Conservation (phyloP, 2,113 vertebrate species). For the Petrocephalus zakoni region DNA sequence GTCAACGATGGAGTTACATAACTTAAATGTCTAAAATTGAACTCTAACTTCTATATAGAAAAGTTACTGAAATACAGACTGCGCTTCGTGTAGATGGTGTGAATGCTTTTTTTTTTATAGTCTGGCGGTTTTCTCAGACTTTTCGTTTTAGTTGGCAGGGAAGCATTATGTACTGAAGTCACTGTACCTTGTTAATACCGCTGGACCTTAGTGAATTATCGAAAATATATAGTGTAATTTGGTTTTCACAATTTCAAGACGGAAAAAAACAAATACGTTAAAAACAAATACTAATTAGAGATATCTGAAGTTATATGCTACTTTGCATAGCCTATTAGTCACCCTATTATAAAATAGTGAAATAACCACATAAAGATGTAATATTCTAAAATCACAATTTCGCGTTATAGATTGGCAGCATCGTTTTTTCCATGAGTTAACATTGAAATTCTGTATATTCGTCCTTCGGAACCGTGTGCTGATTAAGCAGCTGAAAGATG, state of each 20-base stretch:
- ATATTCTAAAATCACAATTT: background rate
- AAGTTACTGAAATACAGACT: background rate
- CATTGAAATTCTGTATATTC: background rate
- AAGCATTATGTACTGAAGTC: background rate
- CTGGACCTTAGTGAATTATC: background rate
- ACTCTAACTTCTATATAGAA: background rate
- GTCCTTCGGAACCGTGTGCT: background rate
- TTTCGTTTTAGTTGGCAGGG: background rate
- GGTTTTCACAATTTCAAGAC: background rate
- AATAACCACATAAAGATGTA: background rate
- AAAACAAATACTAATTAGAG: background rate
- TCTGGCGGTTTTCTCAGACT: background rate
- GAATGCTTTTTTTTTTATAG: background rate
- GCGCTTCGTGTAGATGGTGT: background rate
- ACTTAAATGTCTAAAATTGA: background rate
- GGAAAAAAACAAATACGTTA: too few species aligned
- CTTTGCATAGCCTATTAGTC: background rate
- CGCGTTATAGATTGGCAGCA: background rate
- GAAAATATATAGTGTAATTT: background rate
- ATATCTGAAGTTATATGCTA: background rate
- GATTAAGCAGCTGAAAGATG: background rate
- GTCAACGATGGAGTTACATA: background rate
- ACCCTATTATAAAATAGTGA: background rate
- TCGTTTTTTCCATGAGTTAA: background rate
- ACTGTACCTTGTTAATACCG: background rate